A percentile compares a stretch with the other conserved stretches of the same genome.
Evolutionary conservation across 2,888 invertebrate species (phyloP).

Genomic region (Tachina fera): DNA sequence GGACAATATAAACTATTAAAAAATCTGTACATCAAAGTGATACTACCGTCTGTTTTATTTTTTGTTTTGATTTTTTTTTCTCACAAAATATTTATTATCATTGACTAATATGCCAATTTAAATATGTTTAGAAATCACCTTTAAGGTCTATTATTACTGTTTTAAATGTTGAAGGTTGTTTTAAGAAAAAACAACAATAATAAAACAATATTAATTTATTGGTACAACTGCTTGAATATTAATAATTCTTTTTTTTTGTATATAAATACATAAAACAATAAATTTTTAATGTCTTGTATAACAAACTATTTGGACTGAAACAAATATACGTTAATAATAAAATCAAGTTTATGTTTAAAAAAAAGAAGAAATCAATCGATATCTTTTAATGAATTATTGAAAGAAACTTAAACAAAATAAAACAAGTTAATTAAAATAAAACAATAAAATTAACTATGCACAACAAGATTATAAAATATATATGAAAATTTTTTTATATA

Average conservation of each 20-base stretch:
- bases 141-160: background rate
- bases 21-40: constrained; percentile 13
- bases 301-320: background rate
- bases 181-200: background rate
- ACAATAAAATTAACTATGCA: background rate
- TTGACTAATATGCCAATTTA: constrained; percentile 28
- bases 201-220: constrained; percentile 46
- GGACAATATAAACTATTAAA: background rate
- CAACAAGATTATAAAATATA: no score
- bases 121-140: constrained; percentile 53
- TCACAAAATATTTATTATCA: constrained; percentile 33
- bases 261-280: constrained; percentile 10
- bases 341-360: background rate
- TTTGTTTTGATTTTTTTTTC: constrained; percentile 2
- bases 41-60: constrained; percentile 14
- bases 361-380: background rate
- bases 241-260: constrained; percentile 18
- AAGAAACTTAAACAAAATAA: background rate
- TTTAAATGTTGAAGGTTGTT: background rate
- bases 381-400: background rate
- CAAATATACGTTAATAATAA: background rate
- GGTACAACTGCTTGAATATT: constrained; percentile 4
- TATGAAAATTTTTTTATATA: no score
- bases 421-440: background rate
- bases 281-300: background rate